Evolutionary conservation across 2,797 vertebrate genomes (phyloP).

Genomic region (Chiloscyllium punctatum): DNA sequence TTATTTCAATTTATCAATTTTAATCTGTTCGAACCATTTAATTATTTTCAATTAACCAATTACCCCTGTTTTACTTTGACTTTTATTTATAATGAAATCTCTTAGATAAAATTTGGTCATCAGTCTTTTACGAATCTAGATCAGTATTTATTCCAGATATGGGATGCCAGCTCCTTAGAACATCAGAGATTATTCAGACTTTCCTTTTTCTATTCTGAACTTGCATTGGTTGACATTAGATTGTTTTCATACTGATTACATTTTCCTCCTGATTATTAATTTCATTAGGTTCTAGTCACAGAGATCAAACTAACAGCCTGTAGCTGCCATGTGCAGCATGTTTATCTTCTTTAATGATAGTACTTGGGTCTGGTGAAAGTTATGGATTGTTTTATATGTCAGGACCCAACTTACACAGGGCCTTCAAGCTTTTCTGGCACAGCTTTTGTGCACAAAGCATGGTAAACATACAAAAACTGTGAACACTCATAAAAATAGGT

Average conservation of each 20-base stretch:
- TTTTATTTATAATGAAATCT: not conserved
- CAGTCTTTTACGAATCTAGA: not conserved
- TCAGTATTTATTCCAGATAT: not conserved
- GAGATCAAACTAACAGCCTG: not conserved
- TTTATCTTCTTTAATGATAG: not conserved
- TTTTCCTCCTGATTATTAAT: not conserved
- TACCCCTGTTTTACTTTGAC: not conserved
- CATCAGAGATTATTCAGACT: not conserved
- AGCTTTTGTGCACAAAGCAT: not conserved
- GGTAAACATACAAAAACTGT: not conserved
- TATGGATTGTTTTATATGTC: not conserved
- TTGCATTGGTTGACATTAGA: not conserved
- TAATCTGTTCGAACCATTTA: not conserved
- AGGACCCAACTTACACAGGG: not conserved
- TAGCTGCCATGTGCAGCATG: not conserved
- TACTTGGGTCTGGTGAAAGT: not conserved
- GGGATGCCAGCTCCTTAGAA: not conserved
- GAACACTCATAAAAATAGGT: not conserved
- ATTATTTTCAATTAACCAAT: not conserved
- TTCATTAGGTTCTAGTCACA: not conserved
- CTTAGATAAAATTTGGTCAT: not conserved
- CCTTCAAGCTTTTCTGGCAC: not conserved
- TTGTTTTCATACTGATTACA: not conserved
- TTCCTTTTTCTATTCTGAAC: not conserved
- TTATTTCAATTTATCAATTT: not conserved